Percentiles rank a stretch among this genome's conserved stretches.
These are phyloP conservation scores for Euplexia lucipara DNA, from an alignment of 2,888 invertebrate species.

Conservation along the genomic window DNA sequence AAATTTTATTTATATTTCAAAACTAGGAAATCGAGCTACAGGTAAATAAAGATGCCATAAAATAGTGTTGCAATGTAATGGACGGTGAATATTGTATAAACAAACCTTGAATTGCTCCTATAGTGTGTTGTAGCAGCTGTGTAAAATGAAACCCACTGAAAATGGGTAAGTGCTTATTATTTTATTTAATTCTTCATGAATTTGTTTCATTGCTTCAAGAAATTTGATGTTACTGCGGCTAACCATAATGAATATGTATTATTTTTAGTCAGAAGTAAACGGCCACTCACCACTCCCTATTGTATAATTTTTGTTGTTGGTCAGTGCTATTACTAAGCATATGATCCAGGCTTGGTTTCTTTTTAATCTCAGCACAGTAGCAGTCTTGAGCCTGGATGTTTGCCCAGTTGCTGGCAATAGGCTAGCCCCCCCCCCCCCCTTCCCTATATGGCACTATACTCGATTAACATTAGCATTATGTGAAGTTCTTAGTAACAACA, in stretches of 20 bases:
- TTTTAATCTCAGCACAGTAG: too few species aligned
- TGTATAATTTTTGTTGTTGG: too few species aligned
- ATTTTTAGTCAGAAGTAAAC: background rate
- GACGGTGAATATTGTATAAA: slow-evolving; percentile 66
- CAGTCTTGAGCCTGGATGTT: too few species aligned
- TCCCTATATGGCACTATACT: too few species aligned
- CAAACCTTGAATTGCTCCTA: slow-evolving; percentile 74
- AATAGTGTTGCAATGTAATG: slow-evolving; percentile 31
- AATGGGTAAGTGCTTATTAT: slow-evolving; percentile 70
- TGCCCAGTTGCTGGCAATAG: too few species aligned
- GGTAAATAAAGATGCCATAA: slow-evolving; percentile 50
- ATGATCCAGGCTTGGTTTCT: too few species aligned
- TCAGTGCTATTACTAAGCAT: too few species aligned
- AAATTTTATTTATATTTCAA: background rate
- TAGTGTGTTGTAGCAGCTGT: slow-evolving; percentile 45
- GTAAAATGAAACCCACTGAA: slow-evolving; percentile 70
- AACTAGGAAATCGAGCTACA: slow-evolving; percentile 17
- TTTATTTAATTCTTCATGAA: background rate
- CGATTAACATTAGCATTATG: too few species aligned
- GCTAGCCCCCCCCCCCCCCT: too few species aligned
- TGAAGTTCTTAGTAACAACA: too few species aligned
- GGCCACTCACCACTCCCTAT: too few species aligned
- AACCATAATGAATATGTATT: background rate
- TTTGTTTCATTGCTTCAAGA: background rate
- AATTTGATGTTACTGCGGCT: background rate